These are phyloP conservation scores for Lepus timidus DNA, from an alignment of 2,113 vertebrate species.

Conservation along the genomic window DNA sequence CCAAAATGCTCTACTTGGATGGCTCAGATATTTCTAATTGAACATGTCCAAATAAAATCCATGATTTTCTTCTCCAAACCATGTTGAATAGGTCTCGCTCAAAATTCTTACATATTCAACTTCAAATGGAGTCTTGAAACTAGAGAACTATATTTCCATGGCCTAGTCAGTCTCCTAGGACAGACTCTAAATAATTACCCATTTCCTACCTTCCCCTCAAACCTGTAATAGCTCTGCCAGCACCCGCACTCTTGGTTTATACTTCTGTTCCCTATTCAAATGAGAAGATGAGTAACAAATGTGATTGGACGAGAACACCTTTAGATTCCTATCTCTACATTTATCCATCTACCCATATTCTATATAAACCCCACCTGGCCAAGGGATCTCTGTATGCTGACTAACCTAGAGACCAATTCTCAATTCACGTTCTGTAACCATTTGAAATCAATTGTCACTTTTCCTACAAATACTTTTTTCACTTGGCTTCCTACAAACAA, in stretches of 20 bases:
- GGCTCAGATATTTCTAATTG: background rate
- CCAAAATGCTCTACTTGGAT: background rate
- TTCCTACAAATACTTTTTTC: background rate
- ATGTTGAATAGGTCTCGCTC: conserved; percentile 17
- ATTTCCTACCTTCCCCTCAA: background rate
- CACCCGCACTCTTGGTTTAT: background rate
- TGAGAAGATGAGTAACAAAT: background rate
- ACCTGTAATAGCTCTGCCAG: background rate
- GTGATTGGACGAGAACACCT: background rate
- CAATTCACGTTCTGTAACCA: too few relatives aligned
- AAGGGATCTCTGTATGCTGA: too few relatives aligned
- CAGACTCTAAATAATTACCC: background rate
- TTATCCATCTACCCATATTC: background rate
- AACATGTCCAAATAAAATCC: background rate
- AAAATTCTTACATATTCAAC: conserved; percentile 4
- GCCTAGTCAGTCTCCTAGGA: background rate
- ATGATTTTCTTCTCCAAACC: background rate
- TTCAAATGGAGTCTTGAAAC: background rate
- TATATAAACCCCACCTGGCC: too few relatives aligned
- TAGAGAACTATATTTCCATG: background rate
- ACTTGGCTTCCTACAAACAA: background rate
- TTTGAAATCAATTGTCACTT: background rate
- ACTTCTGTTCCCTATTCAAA: background rate
- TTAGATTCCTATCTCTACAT: background rate
- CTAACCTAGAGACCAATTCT: too few relatives aligned